phyloP scores from a whole-genome alignment of 2,113 vertebrate genomes.

The Pelecanus crispus region DNA sequence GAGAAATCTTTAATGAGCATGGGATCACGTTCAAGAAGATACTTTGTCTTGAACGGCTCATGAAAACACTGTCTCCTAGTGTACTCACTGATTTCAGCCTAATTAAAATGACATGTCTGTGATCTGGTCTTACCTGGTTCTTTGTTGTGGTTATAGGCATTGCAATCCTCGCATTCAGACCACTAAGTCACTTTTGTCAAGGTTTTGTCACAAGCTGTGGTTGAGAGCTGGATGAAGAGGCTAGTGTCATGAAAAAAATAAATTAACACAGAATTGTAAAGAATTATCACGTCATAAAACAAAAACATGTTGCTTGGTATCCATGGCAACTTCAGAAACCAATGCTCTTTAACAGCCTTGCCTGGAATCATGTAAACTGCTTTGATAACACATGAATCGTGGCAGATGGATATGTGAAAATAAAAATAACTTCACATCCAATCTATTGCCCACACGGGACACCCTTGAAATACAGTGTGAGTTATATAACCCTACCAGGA shows the following conservation, averaged over 20 bases:
- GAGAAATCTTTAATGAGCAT: neutral
- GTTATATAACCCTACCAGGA: conserved; percentile 12
- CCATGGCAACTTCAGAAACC: conserved; percentile 40
- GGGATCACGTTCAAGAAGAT: neutral
- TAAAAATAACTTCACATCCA: conserved; percentile 45
- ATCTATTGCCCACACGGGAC: conserved; percentile 41
- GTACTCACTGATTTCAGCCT: neutral
- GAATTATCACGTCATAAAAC: conserved; percentile 3
- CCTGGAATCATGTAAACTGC: conserved; percentile 48
- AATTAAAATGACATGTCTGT: neutral
- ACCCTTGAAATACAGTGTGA: conserved; percentile 29
- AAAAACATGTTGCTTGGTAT: conserved; percentile 23
- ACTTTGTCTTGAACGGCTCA: neutral
- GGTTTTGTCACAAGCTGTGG: neutral
- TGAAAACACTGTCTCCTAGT: neutral
- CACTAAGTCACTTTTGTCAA: neutral
- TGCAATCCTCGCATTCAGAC: rapidly evolving
- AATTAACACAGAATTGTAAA: conserved; percentile 9
- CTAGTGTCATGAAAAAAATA: neutral
- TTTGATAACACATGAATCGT: conserved; percentile 61
- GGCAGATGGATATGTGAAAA: conserved; percentile 63
- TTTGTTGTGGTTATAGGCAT: neutral
- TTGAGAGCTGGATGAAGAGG: neutral
- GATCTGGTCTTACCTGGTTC: neutral
- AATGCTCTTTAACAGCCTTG: conserved; percentile 58